Evolutionary conservation across 2,888 invertebrate genomes (phyloP).

Genomic region (Thymelicus lineola): DNA sequence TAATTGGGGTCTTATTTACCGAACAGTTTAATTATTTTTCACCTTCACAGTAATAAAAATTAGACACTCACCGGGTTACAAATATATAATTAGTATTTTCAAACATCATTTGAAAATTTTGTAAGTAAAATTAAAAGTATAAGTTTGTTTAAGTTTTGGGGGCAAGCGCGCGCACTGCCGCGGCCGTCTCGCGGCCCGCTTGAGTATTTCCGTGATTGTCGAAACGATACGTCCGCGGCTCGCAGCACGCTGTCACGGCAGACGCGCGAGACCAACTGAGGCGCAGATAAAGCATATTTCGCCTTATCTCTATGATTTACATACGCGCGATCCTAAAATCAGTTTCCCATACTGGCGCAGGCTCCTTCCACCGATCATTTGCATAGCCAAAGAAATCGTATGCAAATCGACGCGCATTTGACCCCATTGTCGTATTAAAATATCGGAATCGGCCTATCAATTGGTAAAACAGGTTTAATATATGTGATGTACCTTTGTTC

Average conservation of each 20-base stretch:
- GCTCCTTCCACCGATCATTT: slow-evolving; percentile 69
- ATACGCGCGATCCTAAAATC: slow-evolving; percentile 64
- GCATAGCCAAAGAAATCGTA: slow-evolving; percentile 78
- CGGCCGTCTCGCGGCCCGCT: slow-evolving; percentile 31
- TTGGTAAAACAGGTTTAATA: slow-evolving; percentile 82
- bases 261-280: slow-evolving; percentile 80
- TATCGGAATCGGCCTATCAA: slow-evolving; percentile 77
- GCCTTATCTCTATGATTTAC: slow-evolving; percentile 78
- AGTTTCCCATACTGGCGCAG: slow-evolving; percentile 70
- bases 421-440: slow-evolving; percentile 73
- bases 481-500: slow-evolving; percentile 68
- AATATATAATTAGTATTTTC: not conserved
- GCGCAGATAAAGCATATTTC: slow-evolving; percentile 67
- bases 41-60: slow-evolving; percentile 6
- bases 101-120: not conserved
- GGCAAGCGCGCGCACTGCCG: slow-evolving; percentile 40
- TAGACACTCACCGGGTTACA: slow-evolving; percentile 2
- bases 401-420: slow-evolving; percentile 74
- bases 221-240: slow-evolving; percentile 49
- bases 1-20: slow-evolving; percentile 6
- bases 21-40: slow-evolving; percentile 8
- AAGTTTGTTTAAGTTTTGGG: not conserved
- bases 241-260: slow-evolving; percentile 71
- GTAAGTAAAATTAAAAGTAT: not conserved
- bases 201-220: slow-evolving; percentile 49